phyloP scores from a whole-genome alignment of 2,888 invertebrate species.

The Sacculina carcini region DNA sequence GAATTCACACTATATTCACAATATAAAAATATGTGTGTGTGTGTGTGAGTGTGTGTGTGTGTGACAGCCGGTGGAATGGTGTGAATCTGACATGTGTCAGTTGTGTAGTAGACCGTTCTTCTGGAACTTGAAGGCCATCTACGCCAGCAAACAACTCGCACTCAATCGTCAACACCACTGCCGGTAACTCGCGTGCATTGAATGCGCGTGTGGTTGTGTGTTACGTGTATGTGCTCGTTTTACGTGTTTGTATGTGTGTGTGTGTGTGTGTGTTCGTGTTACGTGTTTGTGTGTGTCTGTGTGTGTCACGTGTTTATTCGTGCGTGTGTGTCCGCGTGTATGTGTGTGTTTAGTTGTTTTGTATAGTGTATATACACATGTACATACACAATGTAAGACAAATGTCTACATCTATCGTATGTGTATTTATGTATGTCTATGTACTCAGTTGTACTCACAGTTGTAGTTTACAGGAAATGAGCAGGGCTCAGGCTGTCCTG shows the following conservation, averaged over 20 bases:
- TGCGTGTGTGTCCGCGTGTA: constrained; percentile 1
- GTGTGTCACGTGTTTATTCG: constrained; percentile 2
- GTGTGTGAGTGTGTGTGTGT: constrained; percentile 2
- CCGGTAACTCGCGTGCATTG: constrained; percentile 22
- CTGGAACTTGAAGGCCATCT: constrained; percentile 96
- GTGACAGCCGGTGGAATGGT: constrained; percentile 64
- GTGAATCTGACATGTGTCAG: constrained; percentile 78
- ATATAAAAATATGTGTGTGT: too few species aligned
- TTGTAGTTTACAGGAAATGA: too few species aligned
- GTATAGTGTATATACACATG: constrained; percentile 3
- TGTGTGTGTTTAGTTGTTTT: constrained; percentile 2
- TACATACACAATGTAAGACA: constrained; percentile 3
- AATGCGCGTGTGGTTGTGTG: too few species aligned
- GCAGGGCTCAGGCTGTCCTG: too few species aligned
- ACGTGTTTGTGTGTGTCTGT: constrained; percentile 3
- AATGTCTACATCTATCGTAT: constrained; percentile 5
- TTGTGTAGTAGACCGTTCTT: constrained; percentile 86
- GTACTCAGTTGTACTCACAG: too few species aligned
- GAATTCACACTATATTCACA: too few species aligned
- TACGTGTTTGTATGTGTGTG: background rate
- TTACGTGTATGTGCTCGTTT: background rate
- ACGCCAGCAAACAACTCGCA: constrained; percentile 81
- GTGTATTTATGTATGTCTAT: constrained; percentile 6
- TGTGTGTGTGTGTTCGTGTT: constrained; percentile 3
- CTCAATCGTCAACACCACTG: constrained; percentile 65